These are phyloP conservation scores for Penaeus indicus DNA, from an alignment of 1,140 invertebrate genomes.

Conservation along the genomic window DNA sequence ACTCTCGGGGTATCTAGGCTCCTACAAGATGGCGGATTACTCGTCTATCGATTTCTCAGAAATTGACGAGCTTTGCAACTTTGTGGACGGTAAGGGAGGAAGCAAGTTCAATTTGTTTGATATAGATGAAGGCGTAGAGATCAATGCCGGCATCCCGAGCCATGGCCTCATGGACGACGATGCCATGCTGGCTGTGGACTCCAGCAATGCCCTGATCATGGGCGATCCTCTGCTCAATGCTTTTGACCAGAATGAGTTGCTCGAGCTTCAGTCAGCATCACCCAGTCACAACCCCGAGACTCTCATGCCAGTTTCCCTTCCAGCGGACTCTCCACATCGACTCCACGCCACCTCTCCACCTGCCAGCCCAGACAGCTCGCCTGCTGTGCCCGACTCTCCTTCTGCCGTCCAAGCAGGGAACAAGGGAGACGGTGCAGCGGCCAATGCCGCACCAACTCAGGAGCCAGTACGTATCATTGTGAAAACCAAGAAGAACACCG, in stretches of 20 bases:
- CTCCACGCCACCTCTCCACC: not conserved
- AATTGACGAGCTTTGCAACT: slow-evolving; percentile 35
- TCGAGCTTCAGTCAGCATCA: slow-evolving; percentile 35
- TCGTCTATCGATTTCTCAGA: slow-evolving; percentile 42
- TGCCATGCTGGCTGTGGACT: slow-evolving; percentile 44
- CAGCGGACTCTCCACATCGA: slow-evolving; percentile 42
- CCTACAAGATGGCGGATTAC: slow-evolving; percentile 41
- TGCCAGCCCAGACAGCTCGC: not conserved
- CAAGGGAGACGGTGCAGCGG: no score
- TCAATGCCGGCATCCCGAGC: slow-evolving; percentile 36
- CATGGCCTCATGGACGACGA: slow-evolving; percentile 36
- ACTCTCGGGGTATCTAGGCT: not conserved
- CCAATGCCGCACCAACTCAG: no score
- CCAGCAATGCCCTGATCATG: slow-evolving; percentile 44
- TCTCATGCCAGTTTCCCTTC: slow-evolving; percentile 62
- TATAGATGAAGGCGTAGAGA: slow-evolving; percentile 27
- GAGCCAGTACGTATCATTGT: slow-evolving; percentile 40
- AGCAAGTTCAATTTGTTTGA: not conserved
- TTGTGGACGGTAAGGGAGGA: slow-evolving; percentile 34
- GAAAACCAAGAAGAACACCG: slow-evolving; percentile 2
- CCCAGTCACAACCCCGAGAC: slow-evolving; percentile 39
- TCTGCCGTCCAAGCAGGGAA: not conserved
- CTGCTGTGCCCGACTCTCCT: not conserved
- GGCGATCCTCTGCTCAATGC: slow-evolving; percentile 52
- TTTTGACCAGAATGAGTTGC: slow-evolving; percentile 41